Base-by-base conservation (phyloP, 23 tunicate genomes). In the Halocynthia aurantium region DNA sequence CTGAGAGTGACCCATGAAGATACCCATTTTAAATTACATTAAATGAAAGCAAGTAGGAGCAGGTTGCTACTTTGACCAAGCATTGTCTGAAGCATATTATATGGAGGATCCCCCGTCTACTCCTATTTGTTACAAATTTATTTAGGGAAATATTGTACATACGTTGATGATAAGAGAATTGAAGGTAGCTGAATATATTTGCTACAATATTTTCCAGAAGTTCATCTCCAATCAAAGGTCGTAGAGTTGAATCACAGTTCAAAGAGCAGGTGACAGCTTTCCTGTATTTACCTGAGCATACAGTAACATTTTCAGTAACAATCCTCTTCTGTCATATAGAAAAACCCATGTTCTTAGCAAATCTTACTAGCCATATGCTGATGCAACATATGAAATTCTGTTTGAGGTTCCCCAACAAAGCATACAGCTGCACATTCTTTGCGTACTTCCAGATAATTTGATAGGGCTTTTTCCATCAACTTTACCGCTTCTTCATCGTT, bases 401-500 rank as follows among this genome's bases (percentile, higher is more conserved):
- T 54, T 10, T 65, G 83, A 50, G 52, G 73, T 7, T 52, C 50
- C 12, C 80, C 76, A 68, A 67, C 49, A 54, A 52, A 71, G 63
- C 93, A 87, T 18, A 77, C 67, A 31, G 86, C 50, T 63, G 71
- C 77, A 69, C 93, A 87, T 44, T 87, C 93, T 19, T 82, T 69
- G 22, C 49, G 60, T 0, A 53, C 83, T 17, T 13, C 40, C 50
- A 82, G 72, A 71, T 71, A 87, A 49, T 82, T 73, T 9, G 40
- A 7, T 19, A 87, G 70, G 7, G 76, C 78, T 52, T 57, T 67
- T 87, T 87, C 93, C 20, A 87, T 57, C 12, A 71, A 77, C 10
- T 57, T 44, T 13, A 77, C 82, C 18, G 85, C 93, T 11, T 76
- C 75, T 9, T 77, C 61, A 55, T 87, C 72, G 11, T 87, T 77